Percentiles rank a stretch among this genome's conserved stretches.
Conservation (phyloP, 2,113 vertebrate genomes). For the Passerina amoena region DNA sequence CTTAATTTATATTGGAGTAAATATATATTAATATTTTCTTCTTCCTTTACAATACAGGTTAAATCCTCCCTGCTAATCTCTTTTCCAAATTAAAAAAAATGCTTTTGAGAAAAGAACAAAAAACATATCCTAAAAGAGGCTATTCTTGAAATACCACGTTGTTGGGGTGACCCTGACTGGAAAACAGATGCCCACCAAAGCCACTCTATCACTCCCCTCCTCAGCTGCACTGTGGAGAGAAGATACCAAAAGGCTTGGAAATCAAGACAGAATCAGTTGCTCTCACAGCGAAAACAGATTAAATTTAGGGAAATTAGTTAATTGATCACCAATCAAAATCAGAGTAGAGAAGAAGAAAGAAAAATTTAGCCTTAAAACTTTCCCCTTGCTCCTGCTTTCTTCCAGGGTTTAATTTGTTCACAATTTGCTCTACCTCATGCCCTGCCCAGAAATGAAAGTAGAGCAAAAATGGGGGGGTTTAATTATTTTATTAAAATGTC, state of each 20-base stretch:
- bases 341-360: not conserved
- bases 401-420: not conserved
- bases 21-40: not conserved
- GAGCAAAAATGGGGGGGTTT: accelerated
- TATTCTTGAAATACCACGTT: not conserved
- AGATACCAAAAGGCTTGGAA: not conserved
- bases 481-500: not conserved
- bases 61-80: not conserved
- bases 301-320: not conserved
- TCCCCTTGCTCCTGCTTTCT: not conserved
- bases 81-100: not conserved
- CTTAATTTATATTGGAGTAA: not conserved
- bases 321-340: not conserved
- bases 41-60: not conserved
- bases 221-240: not conserved
- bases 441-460: not conserved
- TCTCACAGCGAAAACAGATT: not conserved
- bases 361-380: not conserved
- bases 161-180: not conserved
- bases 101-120: not conserved
- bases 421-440: accelerated
- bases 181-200: not conserved
- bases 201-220: accelerated
- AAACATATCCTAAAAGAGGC: accelerated
- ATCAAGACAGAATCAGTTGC: not conserved